These are phyloP conservation scores for Fregetta grallaria DNA, from an alignment of 2,113 vertebrate species.

Conservation along the genomic window DNA sequence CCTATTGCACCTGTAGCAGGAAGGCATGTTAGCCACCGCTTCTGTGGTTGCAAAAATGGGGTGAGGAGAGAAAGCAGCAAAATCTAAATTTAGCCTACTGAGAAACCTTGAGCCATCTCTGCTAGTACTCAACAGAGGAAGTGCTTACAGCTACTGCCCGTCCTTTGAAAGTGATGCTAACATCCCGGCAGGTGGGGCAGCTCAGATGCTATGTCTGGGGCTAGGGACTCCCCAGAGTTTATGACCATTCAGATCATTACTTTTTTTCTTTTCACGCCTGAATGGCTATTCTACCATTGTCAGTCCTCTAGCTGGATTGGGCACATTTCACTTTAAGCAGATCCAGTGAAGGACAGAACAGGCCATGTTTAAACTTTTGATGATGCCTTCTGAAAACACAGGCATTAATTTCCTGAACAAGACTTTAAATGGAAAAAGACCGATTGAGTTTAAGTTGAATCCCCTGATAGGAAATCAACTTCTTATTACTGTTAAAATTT, in stretches of 20 bases:
- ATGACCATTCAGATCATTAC: neutral
- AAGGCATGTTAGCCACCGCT: neutral
- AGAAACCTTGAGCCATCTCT: neutral
- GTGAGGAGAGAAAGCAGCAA: neutral
- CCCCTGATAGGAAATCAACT: neutral
- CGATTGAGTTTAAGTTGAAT: neutral
- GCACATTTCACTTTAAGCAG: neutral
- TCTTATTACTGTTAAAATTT: neutral
- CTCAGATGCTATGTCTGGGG: neutral
- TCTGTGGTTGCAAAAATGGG: neutral
- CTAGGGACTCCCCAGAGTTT: neutral
- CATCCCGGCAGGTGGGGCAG: neutral
- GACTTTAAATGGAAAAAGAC: neutral
- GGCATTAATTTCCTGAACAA: neutral
- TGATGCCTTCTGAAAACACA: neutral
- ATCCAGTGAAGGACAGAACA: neutral
- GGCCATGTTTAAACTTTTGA: neutral
- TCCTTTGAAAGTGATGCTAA: neutral
- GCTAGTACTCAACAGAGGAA: neutral
- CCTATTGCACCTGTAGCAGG: neutral
- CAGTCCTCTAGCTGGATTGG: neutral
- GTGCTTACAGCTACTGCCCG: rapidly evolving
- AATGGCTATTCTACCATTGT: neutral
- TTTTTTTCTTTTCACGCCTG: neutral
- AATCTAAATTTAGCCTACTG: neutral